Percentiles rank a stretch among this genome's conserved stretches.
Evolutionary conservation across 2,797 vertebrate species (phyloP).

Genomic region (Gorsachius magnificus): DNA sequence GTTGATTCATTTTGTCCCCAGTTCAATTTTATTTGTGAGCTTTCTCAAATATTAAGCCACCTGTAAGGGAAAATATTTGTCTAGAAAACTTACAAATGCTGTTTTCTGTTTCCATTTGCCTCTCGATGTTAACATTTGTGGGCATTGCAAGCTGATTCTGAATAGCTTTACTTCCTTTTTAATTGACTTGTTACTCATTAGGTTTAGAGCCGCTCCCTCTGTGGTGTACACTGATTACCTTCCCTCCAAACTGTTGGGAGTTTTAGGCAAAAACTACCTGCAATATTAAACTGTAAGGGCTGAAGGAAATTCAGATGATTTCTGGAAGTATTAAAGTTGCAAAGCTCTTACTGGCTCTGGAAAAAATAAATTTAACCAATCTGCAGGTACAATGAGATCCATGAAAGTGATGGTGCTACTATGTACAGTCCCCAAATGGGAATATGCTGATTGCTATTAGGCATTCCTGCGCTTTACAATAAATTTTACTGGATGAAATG

Average conservation of each 20-base stretch:
- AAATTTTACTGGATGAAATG: background rate
- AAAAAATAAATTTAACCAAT: background rate
- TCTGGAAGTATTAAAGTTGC: background rate
- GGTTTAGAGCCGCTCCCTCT: background rate
- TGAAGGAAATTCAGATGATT: background rate
- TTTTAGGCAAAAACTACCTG: background rate
- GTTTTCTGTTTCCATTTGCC: background rate
- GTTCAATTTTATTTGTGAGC: background rate
- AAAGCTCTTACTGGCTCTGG: background rate
- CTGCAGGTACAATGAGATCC: background rate
- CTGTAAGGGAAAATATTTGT: background rate
- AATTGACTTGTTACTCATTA: background rate
- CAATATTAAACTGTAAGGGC: background rate
- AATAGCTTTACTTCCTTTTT: background rate
- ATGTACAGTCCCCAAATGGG: no score
- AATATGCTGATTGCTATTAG: background rate
- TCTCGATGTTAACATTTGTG: background rate
- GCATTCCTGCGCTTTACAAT: background rate
- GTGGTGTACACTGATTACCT: background rate
- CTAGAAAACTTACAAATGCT: background rate
- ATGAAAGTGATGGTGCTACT: background rate
- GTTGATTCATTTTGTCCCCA: background rate
- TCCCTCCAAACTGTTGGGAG: background rate
- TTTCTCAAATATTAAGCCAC: background rate
- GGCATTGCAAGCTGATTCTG: background rate